Evolutionary conservation across 2,113 vertebrate genomes (phyloP), one percentile per base, ranked within the genome.

Genomic region (Echinops telfairi): DNA sequence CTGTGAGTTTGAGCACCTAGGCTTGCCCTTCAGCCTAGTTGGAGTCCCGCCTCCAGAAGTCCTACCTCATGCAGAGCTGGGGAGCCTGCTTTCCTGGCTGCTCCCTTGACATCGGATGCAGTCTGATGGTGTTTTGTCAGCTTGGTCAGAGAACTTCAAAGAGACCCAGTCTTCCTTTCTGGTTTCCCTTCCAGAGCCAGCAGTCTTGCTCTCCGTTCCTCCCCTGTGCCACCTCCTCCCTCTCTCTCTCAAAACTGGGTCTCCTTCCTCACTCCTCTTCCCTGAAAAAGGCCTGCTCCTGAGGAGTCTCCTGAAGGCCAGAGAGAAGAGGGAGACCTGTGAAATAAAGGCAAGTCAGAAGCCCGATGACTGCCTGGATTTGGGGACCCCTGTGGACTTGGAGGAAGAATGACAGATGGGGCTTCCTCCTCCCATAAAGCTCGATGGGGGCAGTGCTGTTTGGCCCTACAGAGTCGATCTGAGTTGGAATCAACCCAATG

Each of bases 101-200:
- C 17, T 83, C 58, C 70, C 43, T 40, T 80, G 0, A 43, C 85
- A 86, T 94, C 93, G 94, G 93, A 53, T n/a, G 12, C 83, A 68
- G 90, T 68, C 78, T 58, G 82, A 58, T 38, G 75, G 85, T 95
- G 91, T 95, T 96, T 95, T 66, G 88, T 95, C 90, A 92, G 76
- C 85, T 90, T 4, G 16, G 79, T 92, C 82, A 73, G 94, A 95
- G 43, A 93, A 93, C 93, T 96, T 96, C 96, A 96, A 92, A 97
- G 90, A 93, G 86, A 58, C 58, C 77, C 25, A 19, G 96, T 83
- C 92, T 96, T 97, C 92, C 96, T 94, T 83, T 87, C 85, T 64
- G 87, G 92, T 76, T 96, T 96, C 96, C 96, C 97, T 95, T 97
- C 92, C 90, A 96, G 95, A 92, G 91, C 8, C 40, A 36, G 43